Evolutionary conservation across 2,888 invertebrate genomes (phyloP).

Genomic region (Amiota mariae): DNA sequence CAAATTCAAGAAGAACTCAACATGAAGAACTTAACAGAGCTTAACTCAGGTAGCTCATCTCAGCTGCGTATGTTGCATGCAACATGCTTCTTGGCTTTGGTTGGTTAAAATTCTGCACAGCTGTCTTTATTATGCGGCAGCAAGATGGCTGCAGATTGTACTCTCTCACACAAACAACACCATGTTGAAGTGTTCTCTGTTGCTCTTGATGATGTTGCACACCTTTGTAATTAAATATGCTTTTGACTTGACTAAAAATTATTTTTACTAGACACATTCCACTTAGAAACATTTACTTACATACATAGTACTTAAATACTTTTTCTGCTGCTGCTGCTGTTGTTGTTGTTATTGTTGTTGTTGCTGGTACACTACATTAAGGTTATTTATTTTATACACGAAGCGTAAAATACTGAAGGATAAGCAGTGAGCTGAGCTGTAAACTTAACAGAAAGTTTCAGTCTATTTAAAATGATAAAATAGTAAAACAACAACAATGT

Average conservation of each 20-base stretch:
- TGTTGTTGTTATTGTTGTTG: too few relatives aligned
- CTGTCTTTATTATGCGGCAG: not conserved
- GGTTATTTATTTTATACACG: slow-evolving; percentile 56
- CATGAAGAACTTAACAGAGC: too few relatives aligned
- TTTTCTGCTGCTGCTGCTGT: too few relatives aligned
- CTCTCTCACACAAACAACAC: not conserved
- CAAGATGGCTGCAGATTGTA: not conserved
- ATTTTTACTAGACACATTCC: not conserved
- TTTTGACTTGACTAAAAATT: slow-evolving; percentile 20
- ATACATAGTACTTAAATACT: too few relatives aligned
- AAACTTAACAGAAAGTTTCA: not conserved
- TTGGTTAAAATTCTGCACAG: not conserved
- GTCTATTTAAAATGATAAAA: slow-evolving; percentile 62
- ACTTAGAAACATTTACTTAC: not conserved
- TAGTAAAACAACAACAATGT: slow-evolving; percentile 53
- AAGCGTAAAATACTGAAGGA: slow-evolving; percentile 7
- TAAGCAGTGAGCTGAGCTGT: not conserved
- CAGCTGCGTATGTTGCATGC: not conserved
- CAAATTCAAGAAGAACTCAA: too few relatives aligned
- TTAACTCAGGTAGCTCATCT: too few relatives aligned
- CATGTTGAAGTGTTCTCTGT: not conserved
- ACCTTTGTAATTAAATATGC: slow-evolving; percentile 26
- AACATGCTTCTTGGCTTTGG: not conserved
- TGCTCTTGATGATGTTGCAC: not conserved
- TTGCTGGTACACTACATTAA: slow-evolving; percentile 57